phyloP scores from a whole-genome alignment of 2,113 vertebrate species.

The Sterna hirundo region DNA sequence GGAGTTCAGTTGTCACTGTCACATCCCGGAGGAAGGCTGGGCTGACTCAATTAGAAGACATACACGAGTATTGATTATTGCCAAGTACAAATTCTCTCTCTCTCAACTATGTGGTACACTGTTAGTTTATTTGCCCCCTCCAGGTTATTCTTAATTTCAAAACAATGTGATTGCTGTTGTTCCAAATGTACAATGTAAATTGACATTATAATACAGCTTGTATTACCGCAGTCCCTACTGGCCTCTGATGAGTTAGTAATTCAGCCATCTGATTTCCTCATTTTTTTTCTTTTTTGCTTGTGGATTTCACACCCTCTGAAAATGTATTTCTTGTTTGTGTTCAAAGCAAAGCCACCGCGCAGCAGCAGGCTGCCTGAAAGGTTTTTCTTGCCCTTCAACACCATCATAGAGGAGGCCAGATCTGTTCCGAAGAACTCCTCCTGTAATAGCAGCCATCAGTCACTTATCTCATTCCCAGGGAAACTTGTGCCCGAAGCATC shows the following conservation, averaged over 20 bases:
- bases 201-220: slow-evolving; percentile 27
- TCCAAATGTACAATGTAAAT: slow-evolving; percentile 36
- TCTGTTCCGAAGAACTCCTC: not conserved
- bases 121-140: slow-evolving; percentile 35
- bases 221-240: slow-evolving; percentile 2
- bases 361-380: not conserved
- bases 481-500: not conserved
- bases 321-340: not conserved
- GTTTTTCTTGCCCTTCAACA: not conserved
- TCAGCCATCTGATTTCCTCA: not conserved
- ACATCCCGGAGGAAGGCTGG: not conserved
- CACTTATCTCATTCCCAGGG: not conserved
- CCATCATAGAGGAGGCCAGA: not conserved
- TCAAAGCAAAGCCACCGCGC: not conserved
- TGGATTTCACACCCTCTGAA: not conserved
- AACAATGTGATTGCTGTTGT: not conserved
- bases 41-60: slow-evolving; percentile 49
- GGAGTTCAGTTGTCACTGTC: slow-evolving; percentile 42
- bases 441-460: not conserved
- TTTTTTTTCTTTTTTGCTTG: not conserved
- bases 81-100: slow-evolving; percentile 17
- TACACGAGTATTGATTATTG: slow-evolving; percentile 46
- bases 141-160: slow-evolving; percentile 62
- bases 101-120: not conserved
- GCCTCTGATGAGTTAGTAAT: slow-evolving; percentile 38